Evolutionary conservation across 2,113 vertebrate genomes (phyloP), one percentile per base, ranked within the genome.

Genomic region (Phodopus roborovskii): DNA sequence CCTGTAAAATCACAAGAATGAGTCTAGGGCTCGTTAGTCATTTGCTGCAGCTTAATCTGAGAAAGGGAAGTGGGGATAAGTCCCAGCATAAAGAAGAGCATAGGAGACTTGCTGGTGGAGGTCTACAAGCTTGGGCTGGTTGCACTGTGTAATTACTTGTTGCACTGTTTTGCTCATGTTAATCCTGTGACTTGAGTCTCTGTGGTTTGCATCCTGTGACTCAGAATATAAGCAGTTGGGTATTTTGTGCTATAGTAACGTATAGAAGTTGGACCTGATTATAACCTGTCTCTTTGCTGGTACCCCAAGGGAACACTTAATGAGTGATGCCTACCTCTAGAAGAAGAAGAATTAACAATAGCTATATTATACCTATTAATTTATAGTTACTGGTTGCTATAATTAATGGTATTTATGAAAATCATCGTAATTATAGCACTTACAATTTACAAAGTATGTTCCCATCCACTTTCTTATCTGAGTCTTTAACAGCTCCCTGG

Each of bases 321-420:
- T 92, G 90, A 97, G 88, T 91, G 94, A 96, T 97, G 86, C 48
- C 96, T 71, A 53, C 73, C 64, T 97, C 94, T 94, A 96, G 82
- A 85, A 93, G 91, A 96, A 97, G 50, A 97, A 97, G 90, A 96
- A 97, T 97, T 97, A 96, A 95, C 89, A 97, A 98, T 97, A 95
- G 82, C 68, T 92, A 15, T 96, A 96, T 95, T 96, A 96, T 95
- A 82, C 82, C 70, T 97, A 97, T 95, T 96, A 97, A 96, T 96
- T 94, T 97, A 96, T 97, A 95, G 91, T 95, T 97, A 97, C 96
- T 96, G 71, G 39, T 95, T 96, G 93, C 88, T 93, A 58, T 97
- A 97, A 96, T 97, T 97, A 97, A 94, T 91, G 86, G 56, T 92
- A 77, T 92, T 97, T 97, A 94, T 94, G 92, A 97, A 97, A 96